These are phyloP conservation scores for Arctocebus calabarensis DNA, from an alignment of 2,797 vertebrate genomes.

Conservation along the genomic window DNA sequence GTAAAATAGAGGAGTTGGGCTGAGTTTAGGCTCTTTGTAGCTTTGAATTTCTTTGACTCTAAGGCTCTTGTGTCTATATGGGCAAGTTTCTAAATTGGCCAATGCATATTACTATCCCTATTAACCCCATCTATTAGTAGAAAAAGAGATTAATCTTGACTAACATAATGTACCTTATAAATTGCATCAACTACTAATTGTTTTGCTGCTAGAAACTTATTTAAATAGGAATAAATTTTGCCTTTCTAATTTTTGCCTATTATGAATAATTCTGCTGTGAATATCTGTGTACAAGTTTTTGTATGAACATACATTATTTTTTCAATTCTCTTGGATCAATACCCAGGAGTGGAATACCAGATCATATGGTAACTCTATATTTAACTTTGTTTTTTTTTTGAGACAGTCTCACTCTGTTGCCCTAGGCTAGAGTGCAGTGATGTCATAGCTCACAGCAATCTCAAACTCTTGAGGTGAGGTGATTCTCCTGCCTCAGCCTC, in stretches of 20 bases:
- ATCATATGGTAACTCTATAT: background rate
- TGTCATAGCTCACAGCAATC: too few relatives aligned
- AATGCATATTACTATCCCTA: background rate
- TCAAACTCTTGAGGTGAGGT: too few relatives aligned
- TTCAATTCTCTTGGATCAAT: background rate
- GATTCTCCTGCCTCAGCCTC: too few relatives aligned
- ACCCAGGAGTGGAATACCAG: background rate
- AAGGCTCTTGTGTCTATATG: background rate
- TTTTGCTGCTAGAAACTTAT: background rate
- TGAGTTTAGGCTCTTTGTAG: background rate
- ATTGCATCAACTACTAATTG: background rate
- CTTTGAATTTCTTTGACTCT: background rate
- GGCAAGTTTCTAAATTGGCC: background rate
- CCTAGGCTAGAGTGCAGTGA: too few relatives aligned
- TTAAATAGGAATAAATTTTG: slow-evolving; percentile 23
- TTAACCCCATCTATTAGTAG: slow-evolving; percentile 39
- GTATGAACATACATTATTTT: background rate
- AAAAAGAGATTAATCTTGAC: background rate
- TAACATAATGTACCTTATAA: background rate
- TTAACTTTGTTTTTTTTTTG: background rate
- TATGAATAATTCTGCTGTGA: background rate
- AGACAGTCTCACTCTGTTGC: too few relatives aligned
- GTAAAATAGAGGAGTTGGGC: background rate
- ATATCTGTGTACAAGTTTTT: background rate
- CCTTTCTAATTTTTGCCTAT: background rate